Percentiles rank a stretch among this genome's conserved stretches.
Conservation (phyloP, 2,888 invertebrate genomes). For the Shargacucullia verbasci region DNA sequence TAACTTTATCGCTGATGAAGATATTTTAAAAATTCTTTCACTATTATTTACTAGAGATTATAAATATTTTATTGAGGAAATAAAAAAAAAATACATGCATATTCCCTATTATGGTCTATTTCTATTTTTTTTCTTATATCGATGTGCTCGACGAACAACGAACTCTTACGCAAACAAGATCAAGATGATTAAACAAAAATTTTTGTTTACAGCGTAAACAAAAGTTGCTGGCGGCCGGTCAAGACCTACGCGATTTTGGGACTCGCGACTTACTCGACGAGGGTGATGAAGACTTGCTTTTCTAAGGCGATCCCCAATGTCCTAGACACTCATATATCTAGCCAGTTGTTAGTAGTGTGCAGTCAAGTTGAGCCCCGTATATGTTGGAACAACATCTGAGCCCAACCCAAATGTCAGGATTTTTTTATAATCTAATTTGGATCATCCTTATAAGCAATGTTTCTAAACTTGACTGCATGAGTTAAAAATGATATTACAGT, state of each 20-base stretch:
- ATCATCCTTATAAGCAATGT: constrained; percentile 14
- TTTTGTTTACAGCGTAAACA: constrained; percentile 70
- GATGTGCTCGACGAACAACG: too few species aligned
- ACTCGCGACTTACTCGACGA: constrained; percentile 93
- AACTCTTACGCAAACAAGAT: neutral
- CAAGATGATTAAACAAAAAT: constrained; percentile 2
- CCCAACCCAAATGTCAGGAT: neutral
- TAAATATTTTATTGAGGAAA: too few species aligned
- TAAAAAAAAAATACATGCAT: too few species aligned
- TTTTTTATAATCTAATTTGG: constrained; percentile 8
- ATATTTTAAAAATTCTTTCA: too few species aligned
- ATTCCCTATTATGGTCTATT: too few species aligned
- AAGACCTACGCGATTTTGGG: constrained; percentile 82
- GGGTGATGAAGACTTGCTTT: constrained; percentile 96
- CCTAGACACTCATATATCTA: constrained; percentile 59
- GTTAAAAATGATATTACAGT: constrained; percentile 80
- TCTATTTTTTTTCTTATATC: too few species aligned
- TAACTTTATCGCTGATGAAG: too few species aligned
- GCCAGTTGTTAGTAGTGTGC: constrained; percentile 70
- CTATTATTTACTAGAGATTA: too few species aligned
- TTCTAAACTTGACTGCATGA: constrained; percentile 71
- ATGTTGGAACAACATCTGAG: constrained; percentile 3
- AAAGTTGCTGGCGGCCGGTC: constrained; percentile 64
- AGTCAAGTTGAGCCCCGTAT: constrained; percentile 60
- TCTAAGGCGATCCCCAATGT: constrained; percentile 86